Percentiles rank a stretch among this genome's conserved stretches.
Evolutionary conservation across 2,888 invertebrate genomes (phyloP).

Genomic region (Halocaridina rubra): DNA sequence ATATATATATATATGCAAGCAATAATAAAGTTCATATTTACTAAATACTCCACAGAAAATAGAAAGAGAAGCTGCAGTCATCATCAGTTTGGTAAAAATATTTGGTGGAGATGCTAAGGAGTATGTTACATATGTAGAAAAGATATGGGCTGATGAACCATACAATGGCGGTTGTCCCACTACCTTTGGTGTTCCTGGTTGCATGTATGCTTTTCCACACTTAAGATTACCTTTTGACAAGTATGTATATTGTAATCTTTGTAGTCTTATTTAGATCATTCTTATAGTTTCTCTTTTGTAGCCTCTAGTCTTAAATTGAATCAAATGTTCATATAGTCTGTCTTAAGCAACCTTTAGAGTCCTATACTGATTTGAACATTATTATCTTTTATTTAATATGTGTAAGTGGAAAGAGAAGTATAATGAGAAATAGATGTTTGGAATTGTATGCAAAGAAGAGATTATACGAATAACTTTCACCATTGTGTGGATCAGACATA

Average conservation of each 20-base stretch:
- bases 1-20: not conserved
- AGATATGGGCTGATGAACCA: conserved; percentile 69
- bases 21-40: not conserved
- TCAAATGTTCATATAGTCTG: no score
- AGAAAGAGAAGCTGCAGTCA: conserved; percentile 68
- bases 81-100: conserved; percentile 67
- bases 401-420: not conserved
- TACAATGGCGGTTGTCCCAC: conserved; percentile 70
- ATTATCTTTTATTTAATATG: not conserved
- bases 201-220: conserved; percentile 60
- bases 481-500: no score
- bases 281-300: no score
- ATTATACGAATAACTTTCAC: no score
- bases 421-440: no score
- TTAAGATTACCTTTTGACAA: conserved; percentile 58
- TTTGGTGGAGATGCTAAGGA: conserved; percentile 66
- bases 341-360: no score
- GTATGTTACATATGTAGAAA: conserved; percentile 68
- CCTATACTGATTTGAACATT: no score
- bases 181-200: conserved; percentile 68
- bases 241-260: conserved; percentile 31
- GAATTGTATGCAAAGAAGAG: no score
- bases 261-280: no score
- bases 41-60: conserved; percentile 62
- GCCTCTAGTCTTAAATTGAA: no score